Evolutionary conservation across 2,797 vertebrate genomes (phyloP), one percentile per base, ranked within the genome.

Genomic region (Coreius guichenoti): DNA sequence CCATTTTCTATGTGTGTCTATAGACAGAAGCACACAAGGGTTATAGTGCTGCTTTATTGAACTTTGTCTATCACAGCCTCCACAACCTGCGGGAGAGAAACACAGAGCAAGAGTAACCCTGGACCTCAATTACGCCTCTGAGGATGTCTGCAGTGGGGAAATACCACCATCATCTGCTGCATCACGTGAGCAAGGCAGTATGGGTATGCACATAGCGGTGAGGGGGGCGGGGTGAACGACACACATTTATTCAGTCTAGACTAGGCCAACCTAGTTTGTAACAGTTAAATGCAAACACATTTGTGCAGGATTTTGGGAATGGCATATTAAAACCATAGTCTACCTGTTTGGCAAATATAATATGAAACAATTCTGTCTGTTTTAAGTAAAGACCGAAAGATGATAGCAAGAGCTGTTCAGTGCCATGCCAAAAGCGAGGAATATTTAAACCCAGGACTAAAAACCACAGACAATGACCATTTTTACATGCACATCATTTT

Each of bases 21-120:
- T 87, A 70, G 26, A 61, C 68, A 65, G 74, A 54, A 81, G 61
- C 63, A 70, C 43, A 80, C 63, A 58, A 54, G 47, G 94, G 92
- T 93, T 93, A 92, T 93, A 93, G 90, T 90, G 92, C 93, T 90
- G 93, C 91, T 92, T 94, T 92, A 93, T 92, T 92, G 90, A 90
- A 94, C 91, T 90, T 86, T 90, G 89, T 90, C 91, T 90, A 90
- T 90, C 74, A 84, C 89, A 86, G 88, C 88, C 87, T 91, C 84
- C 69, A 72, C 23, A 63, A 90, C 92, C 92, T 88, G 74, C 88
- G 90, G 92, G 91, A 83, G 88, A 56, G 51, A 65, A 61, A 51
- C 29, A 54, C 5, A 5, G 61, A 67, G 79, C 39, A 61, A 75
- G 54, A 82, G 65, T 82, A 54, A 70, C 79, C 80, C 17, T 82